Percentiles rank a stretch among this genome's conserved stretches.
Conservation (phyloP, 2,888 invertebrate genomes). For the Eudasyphora cyanicolor region DNA sequence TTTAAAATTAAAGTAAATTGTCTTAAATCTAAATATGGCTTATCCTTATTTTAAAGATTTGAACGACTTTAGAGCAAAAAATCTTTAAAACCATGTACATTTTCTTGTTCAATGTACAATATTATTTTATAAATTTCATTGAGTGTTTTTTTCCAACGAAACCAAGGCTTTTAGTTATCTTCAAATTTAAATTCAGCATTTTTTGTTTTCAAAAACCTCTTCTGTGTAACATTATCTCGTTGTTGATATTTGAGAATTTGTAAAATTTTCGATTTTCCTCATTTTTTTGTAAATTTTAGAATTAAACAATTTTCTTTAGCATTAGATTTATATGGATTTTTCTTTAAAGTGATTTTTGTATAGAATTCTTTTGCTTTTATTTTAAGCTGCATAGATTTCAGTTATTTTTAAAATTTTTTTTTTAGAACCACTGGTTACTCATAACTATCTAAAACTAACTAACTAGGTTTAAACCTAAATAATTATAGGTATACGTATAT, state of each 20-base stretch:
- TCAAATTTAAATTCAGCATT: background rate
- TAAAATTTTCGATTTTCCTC: background rate
- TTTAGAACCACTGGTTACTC: constrained; percentile 32
- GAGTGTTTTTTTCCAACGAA: too few relatives aligned
- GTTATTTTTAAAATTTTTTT: constrained; percentile 2
- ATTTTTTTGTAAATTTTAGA: background rate
- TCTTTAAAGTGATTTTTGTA: background rate
- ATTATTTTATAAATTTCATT: too few relatives aligned
- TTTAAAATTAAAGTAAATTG: too few relatives aligned
- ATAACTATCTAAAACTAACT: constrained; percentile 12
- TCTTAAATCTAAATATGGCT: too few relatives aligned
- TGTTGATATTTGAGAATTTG: background rate
- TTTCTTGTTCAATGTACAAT: too few relatives aligned
- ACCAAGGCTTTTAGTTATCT: too few relatives aligned
- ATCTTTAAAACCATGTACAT: too few relatives aligned
- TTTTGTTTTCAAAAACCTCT: background rate
- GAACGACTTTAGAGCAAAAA: too few relatives aligned
- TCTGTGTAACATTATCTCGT: background rate
- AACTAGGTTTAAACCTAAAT: background rate
- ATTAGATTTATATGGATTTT: background rate
- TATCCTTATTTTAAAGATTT: too few relatives aligned
- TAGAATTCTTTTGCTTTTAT: background rate
- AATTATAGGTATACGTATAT: background rate
- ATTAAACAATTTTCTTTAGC: background rate
- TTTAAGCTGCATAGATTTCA: constrained; percentile 8